phyloP scores from a whole-genome alignment of 2,113 vertebrate species.

The Rissa tridactyla region DNA sequence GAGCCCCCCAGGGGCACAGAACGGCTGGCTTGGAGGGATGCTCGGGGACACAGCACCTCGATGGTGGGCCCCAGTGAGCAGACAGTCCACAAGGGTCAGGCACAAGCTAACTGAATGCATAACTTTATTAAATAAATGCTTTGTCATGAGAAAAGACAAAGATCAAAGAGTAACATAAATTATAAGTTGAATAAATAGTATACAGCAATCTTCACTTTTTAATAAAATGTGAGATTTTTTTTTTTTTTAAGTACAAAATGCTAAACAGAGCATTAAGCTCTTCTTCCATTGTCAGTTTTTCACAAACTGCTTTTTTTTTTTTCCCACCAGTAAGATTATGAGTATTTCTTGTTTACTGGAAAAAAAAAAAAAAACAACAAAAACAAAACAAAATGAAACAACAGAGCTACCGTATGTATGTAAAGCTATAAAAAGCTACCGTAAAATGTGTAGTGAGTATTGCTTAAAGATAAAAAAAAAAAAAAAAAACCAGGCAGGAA shows the following conservation, averaged over 20 bases:
- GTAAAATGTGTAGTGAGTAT: slow-evolving; percentile 86
- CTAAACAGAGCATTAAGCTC: slow-evolving; percentile 87
- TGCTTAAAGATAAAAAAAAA: slow-evolving; percentile 72
- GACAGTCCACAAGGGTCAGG: slow-evolving; percentile 31
- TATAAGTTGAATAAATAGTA: slow-evolving; percentile 99
- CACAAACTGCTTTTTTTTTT: slow-evolving; percentile 84
- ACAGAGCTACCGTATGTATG: slow-evolving; percentile 74
- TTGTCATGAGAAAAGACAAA: slow-evolving; percentile 99
- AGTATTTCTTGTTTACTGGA: slow-evolving; percentile 81
- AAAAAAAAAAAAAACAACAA: slow-evolving; percentile 59
- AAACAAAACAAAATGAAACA: slow-evolving; percentile 69
- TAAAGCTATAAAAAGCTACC: slow-evolving; percentile 83
- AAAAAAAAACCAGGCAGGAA: slow-evolving; percentile 77
- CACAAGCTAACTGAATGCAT: slow-evolving; percentile 88
- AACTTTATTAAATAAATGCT: slow-evolving; percentile 99
- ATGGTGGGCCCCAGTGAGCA: not conserved
- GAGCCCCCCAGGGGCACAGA: not conserved
- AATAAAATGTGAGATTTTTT: slow-evolving; percentile 95
- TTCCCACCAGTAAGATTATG: slow-evolving; percentile 84
- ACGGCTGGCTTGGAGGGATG: accelerated
- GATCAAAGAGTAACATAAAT: slow-evolving; percentile 99
- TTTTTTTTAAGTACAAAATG: slow-evolving; percentile 90
- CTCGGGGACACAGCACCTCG: not conserved
- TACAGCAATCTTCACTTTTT: slow-evolving; percentile 98
- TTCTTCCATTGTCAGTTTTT: slow-evolving; percentile 80